phyloP scores from a whole-genome alignment of 2,888 invertebrate genomes.

The Amorpha juglandis region DNA sequence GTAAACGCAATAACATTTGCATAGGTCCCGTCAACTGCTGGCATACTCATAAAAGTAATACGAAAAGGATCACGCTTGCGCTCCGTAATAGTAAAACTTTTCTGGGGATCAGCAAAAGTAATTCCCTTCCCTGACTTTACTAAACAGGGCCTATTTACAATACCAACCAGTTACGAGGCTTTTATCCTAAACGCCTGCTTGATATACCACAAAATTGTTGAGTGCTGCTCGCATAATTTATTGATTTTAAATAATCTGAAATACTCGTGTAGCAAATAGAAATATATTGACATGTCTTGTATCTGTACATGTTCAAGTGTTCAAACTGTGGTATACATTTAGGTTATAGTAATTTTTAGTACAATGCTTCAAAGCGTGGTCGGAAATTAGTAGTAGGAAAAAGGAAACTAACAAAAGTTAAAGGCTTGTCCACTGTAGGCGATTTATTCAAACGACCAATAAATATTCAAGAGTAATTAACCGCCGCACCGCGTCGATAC shows the following conservation, averaged over 20 bases:
- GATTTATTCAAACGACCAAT: slow-evolving; percentile 83
- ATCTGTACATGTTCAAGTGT: too few relatives aligned
- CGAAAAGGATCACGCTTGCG: slow-evolving; percentile 71
- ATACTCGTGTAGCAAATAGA: background rate
- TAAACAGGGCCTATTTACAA: slow-evolving; percentile 60
- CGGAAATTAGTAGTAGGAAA: slow-evolving; percentile 61
- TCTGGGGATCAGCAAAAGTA: slow-evolving; percentile 65
- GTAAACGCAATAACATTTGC: slow-evolving; percentile 76
- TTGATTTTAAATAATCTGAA: background rate
- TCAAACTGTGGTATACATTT: too few relatives aligned
- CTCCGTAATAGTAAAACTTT: slow-evolving; percentile 70
- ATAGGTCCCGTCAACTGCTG: slow-evolving; percentile 73
- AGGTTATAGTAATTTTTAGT: too few relatives aligned
- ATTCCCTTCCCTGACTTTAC: slow-evolving; percentile 60
- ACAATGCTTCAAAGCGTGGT: slow-evolving; percentile 44
- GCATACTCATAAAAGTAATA: slow-evolving; percentile 72
- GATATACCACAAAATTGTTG: background rate
- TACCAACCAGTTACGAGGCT: slow-evolving; percentile 46
- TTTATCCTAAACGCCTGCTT: slow-evolving; percentile 1
- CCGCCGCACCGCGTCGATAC: slow-evolving; percentile 69
- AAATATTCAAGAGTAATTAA: slow-evolving; percentile 83
- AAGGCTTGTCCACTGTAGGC: slow-evolving; percentile 72
- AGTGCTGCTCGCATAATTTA: background rate
- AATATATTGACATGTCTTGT: too few relatives aligned
- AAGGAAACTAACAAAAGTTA: slow-evolving; percentile 74